A percentile compares a stretch with the other conserved stretches of the same genome.
Evolutionary conservation across 2,113 vertebrate species (phyloP).

Genomic region (Neodon shergylaensis): DNA sequence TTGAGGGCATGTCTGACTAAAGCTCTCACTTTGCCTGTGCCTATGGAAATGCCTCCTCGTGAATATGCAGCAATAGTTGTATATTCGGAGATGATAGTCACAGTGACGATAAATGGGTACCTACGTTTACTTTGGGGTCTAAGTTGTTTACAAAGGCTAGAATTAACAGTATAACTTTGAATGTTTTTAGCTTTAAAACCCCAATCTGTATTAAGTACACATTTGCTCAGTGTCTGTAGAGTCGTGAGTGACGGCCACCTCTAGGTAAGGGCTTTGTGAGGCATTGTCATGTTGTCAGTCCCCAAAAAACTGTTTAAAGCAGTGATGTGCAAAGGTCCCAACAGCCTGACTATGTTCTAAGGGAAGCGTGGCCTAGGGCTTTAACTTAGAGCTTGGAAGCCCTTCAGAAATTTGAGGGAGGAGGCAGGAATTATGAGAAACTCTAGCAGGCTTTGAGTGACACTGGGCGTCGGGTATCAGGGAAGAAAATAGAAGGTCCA

Average conservation of each 20-base stretch:
- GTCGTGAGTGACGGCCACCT: background rate
- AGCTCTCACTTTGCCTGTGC: conserved; percentile 2
- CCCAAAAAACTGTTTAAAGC: background rate
- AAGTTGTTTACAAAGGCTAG: background rate
- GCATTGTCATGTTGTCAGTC: background rate
- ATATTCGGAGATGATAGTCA: background rate
- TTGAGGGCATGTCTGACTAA: conserved; percentile 49
- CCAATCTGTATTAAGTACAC: background rate
- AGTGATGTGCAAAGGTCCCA: background rate
- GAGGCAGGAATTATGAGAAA: background rate
- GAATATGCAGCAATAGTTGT: background rate
- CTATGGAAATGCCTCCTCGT: background rate
- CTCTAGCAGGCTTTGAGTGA: background rate
- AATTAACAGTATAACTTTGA: conserved; percentile 13
- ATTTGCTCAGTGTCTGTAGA: background rate
- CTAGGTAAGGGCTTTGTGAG: background rate
- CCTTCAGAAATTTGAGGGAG: background rate
- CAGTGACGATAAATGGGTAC: background rate
- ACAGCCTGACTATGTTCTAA: background rate
- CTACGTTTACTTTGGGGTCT: background rate
- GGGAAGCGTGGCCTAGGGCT: background rate
- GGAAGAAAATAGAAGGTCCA: background rate
- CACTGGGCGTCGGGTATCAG: background rate
- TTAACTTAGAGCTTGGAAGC: conserved; percentile 27
- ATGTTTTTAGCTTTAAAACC: background rate